Evolutionary conservation across 2,113 vertebrate genomes (phyloP).

Genomic region (Colaptes auratus): DNA sequence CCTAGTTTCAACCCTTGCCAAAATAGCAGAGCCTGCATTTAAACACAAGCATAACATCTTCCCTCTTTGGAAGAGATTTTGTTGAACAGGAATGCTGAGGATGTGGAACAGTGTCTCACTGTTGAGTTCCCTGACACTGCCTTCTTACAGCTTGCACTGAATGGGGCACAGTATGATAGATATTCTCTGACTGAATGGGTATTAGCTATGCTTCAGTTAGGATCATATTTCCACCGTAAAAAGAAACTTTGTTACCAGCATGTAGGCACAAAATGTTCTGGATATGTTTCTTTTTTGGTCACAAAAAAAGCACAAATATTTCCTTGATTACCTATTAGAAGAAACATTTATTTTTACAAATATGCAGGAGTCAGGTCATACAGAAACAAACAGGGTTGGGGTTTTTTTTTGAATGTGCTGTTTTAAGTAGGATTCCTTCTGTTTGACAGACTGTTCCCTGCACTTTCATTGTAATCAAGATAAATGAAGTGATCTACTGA

Average conservation of each 20-base stretch:
- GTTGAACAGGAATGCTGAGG: slow-evolving; percentile 46
- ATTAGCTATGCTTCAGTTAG: slow-evolving; percentile 8
- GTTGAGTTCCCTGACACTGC: slow-evolving; percentile 31
- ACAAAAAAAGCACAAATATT: slow-evolving; percentile 15
- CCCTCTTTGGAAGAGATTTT: neutral
- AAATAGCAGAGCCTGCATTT: slow-evolving; percentile 37
- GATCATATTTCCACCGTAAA: slow-evolving; percentile 31
- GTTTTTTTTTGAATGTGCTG: neutral
- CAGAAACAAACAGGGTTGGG: neutral
- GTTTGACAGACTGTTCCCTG: neutral
- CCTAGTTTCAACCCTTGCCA: slow-evolving; percentile 2
- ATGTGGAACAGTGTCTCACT: slow-evolving; percentile 42
- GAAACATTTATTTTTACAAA: slow-evolving; percentile 49
- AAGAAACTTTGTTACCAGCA: slow-evolving; percentile 43
- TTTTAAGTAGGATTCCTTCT: neutral
- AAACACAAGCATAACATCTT: slow-evolving; percentile 17
- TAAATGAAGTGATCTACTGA: neutral
- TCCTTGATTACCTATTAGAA: slow-evolving; percentile 30
- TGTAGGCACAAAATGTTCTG: slow-evolving; percentile 32
- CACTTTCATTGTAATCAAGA: neutral
- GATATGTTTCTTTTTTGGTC: neutral
- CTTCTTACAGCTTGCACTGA: slow-evolving; percentile 36
- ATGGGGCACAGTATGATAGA: slow-evolving; percentile 31
- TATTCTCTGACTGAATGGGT: slow-evolving; percentile 3
- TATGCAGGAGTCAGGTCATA: neutral